These are phyloP conservation scores for Diaperis boleti DNA, from an alignment of 2,888 invertebrate genomes.

Conservation along the genomic window DNA sequence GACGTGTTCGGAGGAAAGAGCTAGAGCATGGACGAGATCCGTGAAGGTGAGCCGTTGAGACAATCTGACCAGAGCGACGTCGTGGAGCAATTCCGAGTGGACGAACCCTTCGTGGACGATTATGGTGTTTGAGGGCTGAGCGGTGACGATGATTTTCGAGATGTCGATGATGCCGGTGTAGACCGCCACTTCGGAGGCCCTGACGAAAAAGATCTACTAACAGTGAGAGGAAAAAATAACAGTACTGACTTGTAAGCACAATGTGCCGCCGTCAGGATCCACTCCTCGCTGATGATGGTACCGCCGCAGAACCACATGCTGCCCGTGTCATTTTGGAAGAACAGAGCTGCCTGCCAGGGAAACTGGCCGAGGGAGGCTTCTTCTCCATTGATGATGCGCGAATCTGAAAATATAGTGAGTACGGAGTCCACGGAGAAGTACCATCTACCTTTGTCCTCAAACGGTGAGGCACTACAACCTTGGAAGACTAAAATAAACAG, in stretches of 20 bases:
- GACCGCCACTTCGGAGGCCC: conserved; percentile 3
- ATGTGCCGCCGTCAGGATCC: conserved; percentile 31
- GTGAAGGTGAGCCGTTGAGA: conserved; percentile 35
- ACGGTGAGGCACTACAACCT: too few species aligned
- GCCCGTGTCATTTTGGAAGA: conserved; percentile 1
- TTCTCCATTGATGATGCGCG: conserved; percentile 23
- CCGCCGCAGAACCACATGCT: conserved; percentile 19
- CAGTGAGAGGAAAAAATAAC: not conserved
- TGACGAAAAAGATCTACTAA: not conserved
- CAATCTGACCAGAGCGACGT: conserved; percentile 46
- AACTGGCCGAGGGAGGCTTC: conserved; percentile 18
- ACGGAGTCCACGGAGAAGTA: too few species aligned
- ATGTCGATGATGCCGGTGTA: conserved; percentile 21
- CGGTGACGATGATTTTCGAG: not conserved
- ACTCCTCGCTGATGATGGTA: conserved; percentile 1
- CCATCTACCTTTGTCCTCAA: too few species aligned
- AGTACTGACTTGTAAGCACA: conserved; percentile 8
- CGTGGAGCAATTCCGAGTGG: conserved; percentile 35
- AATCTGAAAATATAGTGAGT: too few species aligned
- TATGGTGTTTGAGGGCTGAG: conserved; percentile 2
- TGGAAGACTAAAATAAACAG: too few species aligned
- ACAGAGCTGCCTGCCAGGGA: conserved; percentile 28
- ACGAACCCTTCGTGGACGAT: conserved; percentile 44
- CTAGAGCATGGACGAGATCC: conserved; percentile 3
- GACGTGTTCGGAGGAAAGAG: not conserved